phyloP scores from a whole-genome alignment of 2,888 invertebrate genomes.

The Saturnia japonica region DNA sequence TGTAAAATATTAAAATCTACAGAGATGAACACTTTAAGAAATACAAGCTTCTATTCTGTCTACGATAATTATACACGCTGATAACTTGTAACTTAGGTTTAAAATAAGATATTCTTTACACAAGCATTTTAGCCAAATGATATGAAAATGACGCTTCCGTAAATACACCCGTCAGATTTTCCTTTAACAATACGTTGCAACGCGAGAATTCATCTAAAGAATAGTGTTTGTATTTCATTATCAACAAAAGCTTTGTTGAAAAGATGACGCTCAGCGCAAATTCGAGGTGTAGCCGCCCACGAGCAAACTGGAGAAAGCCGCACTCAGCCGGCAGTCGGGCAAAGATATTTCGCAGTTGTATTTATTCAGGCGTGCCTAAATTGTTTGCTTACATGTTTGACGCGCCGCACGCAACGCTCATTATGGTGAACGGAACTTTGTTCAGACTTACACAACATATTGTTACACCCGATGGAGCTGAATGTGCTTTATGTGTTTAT shows the following conservation, averaged over 20 bases:
- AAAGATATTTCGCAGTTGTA: slow-evolving; percentile 78
- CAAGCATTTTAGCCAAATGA: slow-evolving; percentile 25
- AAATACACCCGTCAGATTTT: slow-evolving; percentile 54
- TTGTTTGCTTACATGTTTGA: slow-evolving; percentile 82
- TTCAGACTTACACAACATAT: slow-evolving; percentile 77
- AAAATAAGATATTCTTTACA: slow-evolving; percentile 1
- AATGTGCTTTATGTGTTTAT: slow-evolving; percentile 74
- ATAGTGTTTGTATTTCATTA: slow-evolving; percentile 79
- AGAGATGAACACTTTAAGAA: not conserved
- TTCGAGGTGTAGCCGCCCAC: slow-evolving; percentile 68
- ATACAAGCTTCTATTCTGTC: not conserved
- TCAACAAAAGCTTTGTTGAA: slow-evolving; percentile 75
- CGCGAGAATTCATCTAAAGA: slow-evolving; percentile 63
- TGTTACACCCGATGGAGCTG: slow-evolving; percentile 73
- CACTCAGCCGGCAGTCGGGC: slow-evolving; percentile 68
- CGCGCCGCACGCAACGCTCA: slow-evolving; percentile 80
- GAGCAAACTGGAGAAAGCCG: slow-evolving; percentile 64
- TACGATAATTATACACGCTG: slow-evolving; percentile 36
- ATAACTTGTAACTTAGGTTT: not conserved
- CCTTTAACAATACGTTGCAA: slow-evolving; percentile 60
- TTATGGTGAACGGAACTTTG: slow-evolving; percentile 76
- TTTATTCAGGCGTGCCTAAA: slow-evolving; percentile 81
- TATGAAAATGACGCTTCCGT: slow-evolving; percentile 37
- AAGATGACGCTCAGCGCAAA: slow-evolving; percentile 75
- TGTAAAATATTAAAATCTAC: no score